Conservation (phyloP, 2,113 vertebrate genomes). For the Nesoenas mayeri region DNA sequence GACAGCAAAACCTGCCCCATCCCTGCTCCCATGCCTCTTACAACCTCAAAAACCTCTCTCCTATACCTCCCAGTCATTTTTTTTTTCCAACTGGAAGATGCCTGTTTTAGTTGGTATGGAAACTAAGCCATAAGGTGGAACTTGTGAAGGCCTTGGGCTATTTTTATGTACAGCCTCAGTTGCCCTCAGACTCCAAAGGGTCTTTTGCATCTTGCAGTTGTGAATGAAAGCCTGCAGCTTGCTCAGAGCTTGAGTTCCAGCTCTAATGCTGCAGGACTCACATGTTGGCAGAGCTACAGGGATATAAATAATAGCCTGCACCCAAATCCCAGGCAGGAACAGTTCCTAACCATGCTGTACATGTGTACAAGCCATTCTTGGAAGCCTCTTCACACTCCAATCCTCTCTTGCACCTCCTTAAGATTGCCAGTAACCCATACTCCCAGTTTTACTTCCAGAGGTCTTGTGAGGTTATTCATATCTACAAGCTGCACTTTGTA, state of each 20-base stretch:
- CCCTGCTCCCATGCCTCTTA: background rate
- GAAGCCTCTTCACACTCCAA: background rate
- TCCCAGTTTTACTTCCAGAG: slow-evolving; percentile 1
- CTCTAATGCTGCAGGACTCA: background rate
- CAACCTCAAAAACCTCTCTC: background rate
- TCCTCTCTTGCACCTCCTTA: background rate
- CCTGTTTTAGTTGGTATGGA: background rate
- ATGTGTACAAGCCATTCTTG: slow-evolving; percentile 14
- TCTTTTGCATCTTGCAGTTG: background rate
- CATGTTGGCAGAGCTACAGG: slow-evolving; percentile 9
- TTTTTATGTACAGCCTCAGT: background rate
- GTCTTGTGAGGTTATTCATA: slow-evolving; percentile 16
- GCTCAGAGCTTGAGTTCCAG: background rate
- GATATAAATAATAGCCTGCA: slow-evolving; percentile 52
- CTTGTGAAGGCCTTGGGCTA: background rate
- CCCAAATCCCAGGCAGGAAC: slow-evolving; percentile 28
- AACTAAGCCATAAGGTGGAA: background rate
- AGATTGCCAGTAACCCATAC: background rate
- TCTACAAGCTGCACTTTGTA: background rate
- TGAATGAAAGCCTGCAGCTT: slow-evolving; percentile 23
- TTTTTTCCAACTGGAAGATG: background rate
- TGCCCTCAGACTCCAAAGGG: background rate
- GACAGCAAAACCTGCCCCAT: background rate
- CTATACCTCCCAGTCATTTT: background rate
- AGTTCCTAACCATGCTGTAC: slow-evolving; percentile 18